Evolutionary conservation across 2,113 vertebrate genomes (phyloP), one percentile per base, ranked within the genome.

Genomic region (Natator depressus): DNA sequence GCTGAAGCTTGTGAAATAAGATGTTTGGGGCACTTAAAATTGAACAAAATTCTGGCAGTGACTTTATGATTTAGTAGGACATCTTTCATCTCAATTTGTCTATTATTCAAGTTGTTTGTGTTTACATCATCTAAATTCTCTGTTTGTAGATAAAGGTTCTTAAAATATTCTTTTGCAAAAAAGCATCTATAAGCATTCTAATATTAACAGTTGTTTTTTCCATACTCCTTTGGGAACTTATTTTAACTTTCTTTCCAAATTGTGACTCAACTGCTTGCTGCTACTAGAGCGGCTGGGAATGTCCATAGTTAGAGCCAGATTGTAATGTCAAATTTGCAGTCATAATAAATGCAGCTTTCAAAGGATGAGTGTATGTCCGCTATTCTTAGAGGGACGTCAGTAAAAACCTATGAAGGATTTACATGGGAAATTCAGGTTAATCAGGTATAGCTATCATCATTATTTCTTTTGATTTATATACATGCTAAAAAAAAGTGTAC

Each of bases 11-110:
- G 76, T 59, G 35, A 75, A 35, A 62, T 3, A 7, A 90, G 12
- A 81, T 24, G 49, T 57, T 94, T 92, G 12, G 1, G 1, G 76
- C 88, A 85, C 94, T 95, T 97, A 88, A 78, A 87, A 65, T 11
- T 88, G 82, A 65, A 90, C 51, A 47, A 65, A 27, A 79, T 11
- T 3, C 1, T 1, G 17, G 31, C 10, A 24, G 3, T 82, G 6
- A 84, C 75, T 38, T 29, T 81, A 29, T 20, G 35, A 85, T 50
- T 53, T 90, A 5, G 85, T 88, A 57, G 22, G 46, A 13, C 27
- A 42, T 2, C 1, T 92, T 87, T 82, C 38, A 76, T 59, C 62
- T 57, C 72, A 42, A 82, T 50, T 92, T 87, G 38, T 94, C 55
- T 19, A 22, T 78, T 55, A 57, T 84, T 84, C 27, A 47, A 31